Base-by-base conservation (phyloP, 2,888 invertebrate genomes). In the Heliconius ethilla region DNA sequence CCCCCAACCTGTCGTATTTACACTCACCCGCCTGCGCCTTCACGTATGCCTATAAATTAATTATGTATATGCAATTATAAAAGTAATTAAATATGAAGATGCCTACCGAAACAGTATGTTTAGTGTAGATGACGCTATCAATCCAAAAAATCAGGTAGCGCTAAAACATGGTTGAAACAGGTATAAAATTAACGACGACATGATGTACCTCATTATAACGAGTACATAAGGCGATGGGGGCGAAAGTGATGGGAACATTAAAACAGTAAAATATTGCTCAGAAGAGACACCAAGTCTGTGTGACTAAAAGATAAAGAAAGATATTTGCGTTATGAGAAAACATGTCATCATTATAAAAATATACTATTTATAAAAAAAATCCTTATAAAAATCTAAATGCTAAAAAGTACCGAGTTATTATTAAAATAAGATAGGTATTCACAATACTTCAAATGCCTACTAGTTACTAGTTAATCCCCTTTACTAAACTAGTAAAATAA, bases 101-200 rank as follows among this genome's bases (percentile, higher is more conserved):
- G n/a, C 59, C 27, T 37, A 45, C 40, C 40, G 72, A 73, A 75
- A 69, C 75, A 72, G 65, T 70, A 55, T 70, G 45, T 69, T 78
- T 62, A 40, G 27, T 76, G 76, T 78, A 70, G 63, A 78, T 65
- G 80, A 77, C 25, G 59, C 55, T 78, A 80, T 77, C 74, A 78
- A 76, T 75, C 75, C 75, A 73, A 75, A 70, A 29, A 73, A 76
- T 77, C 75, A 77, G 69, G 59, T 74, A 75, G 45, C 63, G 75
- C 78, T 77, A 78, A 79, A 79, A 81, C 77, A 78, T 81, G 81
- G 77, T 75, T 63, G 73, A 77, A 79, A 82, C 77, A 75, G 79
- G 82, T 80, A 81, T 76, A 79, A 81, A 81, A 81, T 81, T 81
- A 80, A 80, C 81, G 79, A 79, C 79, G 79, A 81, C 79, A 78